Evolutionary conservation across 2,113 vertebrate species (phyloP).

Genomic region (Thymallus thymallus): DNA sequence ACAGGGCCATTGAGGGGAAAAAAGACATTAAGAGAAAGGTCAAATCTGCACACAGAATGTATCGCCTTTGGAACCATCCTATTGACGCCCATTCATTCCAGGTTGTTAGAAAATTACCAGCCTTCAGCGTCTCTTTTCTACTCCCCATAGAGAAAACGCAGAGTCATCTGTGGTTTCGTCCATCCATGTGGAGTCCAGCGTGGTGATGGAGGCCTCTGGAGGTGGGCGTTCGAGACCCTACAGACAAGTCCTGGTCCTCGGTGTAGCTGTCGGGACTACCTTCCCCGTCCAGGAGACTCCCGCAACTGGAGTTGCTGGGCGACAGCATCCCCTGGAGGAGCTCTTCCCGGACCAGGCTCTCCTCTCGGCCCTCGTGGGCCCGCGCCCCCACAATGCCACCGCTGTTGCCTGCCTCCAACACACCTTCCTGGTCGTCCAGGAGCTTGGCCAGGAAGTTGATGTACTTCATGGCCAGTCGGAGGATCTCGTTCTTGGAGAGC

Average conservation of each 20-base stretch:
- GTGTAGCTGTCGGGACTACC: slow-evolving; percentile 85
- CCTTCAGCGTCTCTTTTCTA: not conserved
- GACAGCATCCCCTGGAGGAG: slow-evolving; percentile 85
- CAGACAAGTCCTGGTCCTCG: slow-evolving; percentile 75
- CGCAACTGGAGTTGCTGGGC: slow-evolving; percentile 82
- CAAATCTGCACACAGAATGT: not conserved
- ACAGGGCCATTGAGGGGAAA: not conserved
- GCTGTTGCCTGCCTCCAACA: not conserved
- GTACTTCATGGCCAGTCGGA: slow-evolving; percentile 88
- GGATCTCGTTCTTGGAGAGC: slow-evolving; percentile 88
- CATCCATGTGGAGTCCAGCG: slow-evolving; percentile 75
- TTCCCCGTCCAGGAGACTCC: slow-evolving; percentile 82
- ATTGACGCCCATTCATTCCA: not conserved
- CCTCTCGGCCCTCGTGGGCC: slow-evolving; percentile 68
- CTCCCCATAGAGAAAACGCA: not conserved
- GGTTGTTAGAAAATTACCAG: not conserved
- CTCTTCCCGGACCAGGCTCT: slow-evolving; percentile 76
- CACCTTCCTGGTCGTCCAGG: slow-evolving; percentile 81
- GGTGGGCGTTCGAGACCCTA: slow-evolving; percentile 71
- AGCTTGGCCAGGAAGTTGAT: slow-evolving; percentile 88
- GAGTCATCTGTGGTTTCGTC: slow-evolving; percentile 78
- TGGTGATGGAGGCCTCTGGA: slow-evolving; percentile 68
- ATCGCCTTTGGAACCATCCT: not conserved
- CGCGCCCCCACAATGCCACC: slow-evolving; percentile 70
- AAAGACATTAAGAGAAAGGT: not conserved